phyloP scores from a whole-genome alignment of 2,888 invertebrate species.

The Crossocerus cetratus region DNA sequence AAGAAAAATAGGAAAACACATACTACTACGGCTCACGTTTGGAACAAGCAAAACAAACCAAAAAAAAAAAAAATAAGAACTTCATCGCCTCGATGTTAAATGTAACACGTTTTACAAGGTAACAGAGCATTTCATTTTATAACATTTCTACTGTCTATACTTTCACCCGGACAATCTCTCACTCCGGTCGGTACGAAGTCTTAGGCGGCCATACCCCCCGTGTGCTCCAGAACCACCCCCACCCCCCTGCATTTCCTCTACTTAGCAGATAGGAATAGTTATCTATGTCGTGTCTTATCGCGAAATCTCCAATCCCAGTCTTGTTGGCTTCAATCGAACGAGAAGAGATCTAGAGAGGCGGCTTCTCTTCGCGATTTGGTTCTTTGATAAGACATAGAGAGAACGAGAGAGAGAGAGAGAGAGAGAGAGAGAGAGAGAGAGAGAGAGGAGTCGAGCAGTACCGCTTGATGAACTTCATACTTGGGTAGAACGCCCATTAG shows the following conservation, averaged over 20 bases:
- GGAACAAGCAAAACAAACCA: conserved; percentile 49
- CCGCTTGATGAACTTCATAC: not conserved
- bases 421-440: no score
- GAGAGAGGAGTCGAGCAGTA: not conserved
- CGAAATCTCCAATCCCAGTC: no score
- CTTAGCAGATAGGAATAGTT: not conserved
- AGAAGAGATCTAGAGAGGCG: not conserved
- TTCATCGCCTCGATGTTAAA: conserved; percentile 67
- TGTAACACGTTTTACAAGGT: conserved; percentile 66
- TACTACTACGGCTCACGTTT: conserved; percentile 60
- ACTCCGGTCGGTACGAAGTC: conserved; percentile 25
- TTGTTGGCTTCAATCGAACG: no score
- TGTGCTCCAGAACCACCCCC: conserved; percentile 25
- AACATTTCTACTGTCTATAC: conserved; percentile 63
- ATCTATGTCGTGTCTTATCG: not conserved
- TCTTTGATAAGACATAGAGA: not conserved
- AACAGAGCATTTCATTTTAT: conserved; percentile 67
- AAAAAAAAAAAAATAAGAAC: conserved; percentile 50
- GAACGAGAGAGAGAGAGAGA: no score
- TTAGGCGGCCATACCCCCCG: conserved; percentile 18
- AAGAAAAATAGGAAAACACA: conserved; percentile 51
- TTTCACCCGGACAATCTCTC: conserved; percentile 57
- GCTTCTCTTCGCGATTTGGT: not conserved
- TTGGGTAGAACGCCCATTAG: not conserved
- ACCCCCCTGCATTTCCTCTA: conserved; percentile 18